Evolutionary conservation across 1,140 invertebrate species (phyloP).

Genomic region (Anoplophora glabripennis): DNA sequence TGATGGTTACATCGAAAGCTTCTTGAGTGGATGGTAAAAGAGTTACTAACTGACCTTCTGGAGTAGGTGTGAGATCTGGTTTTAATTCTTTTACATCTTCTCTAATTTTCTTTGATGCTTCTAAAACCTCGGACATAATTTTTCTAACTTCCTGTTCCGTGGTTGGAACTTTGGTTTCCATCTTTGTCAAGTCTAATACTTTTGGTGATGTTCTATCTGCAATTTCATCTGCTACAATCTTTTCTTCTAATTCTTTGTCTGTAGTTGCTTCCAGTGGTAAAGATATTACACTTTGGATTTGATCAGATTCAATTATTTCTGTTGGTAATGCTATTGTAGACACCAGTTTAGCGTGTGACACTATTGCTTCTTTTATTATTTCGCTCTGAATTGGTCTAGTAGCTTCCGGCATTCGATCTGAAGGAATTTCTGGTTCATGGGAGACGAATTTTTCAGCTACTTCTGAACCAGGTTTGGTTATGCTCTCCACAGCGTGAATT

Average conservation of each 20-base stretch:
- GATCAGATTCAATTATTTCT: conserved; percentile 18
- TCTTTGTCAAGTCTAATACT: conserved; percentile 17
- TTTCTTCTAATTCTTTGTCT: not conserved
- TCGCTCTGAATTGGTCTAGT: conserved; percentile 16
- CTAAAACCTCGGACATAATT: conserved; percentile 53
- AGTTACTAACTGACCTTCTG: conserved; percentile 47
- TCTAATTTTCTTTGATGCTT: conserved; percentile 53
- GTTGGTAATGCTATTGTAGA: conserved; percentile 35
- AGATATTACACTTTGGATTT: conserved; percentile 16
- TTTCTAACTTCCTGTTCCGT: conserved; percentile 49
- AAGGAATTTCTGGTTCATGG: not conserved
- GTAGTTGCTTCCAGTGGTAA: conserved; percentile 4
- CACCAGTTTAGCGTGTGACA: conserved; percentile 34
- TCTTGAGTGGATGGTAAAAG: conserved; percentile 32
- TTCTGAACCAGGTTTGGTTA: conserved; percentile 16
- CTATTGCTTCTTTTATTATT: conserved; percentile 36
- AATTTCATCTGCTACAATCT: not conserved
- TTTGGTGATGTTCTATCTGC: conserved; percentile 20
- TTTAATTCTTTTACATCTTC: conserved; percentile 54
- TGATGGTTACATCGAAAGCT: not conserved
- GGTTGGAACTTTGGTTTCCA: conserved; percentile 20
- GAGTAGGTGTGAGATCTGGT: conserved; percentile 55
- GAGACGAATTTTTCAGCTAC: conserved; percentile 15
- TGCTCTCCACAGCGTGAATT: conserved; percentile 24
- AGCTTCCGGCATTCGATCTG: not conserved